These are phyloP conservation scores for Delia radicum DNA, from an alignment of 1,140 invertebrate species.

Conservation along the genomic window DNA sequence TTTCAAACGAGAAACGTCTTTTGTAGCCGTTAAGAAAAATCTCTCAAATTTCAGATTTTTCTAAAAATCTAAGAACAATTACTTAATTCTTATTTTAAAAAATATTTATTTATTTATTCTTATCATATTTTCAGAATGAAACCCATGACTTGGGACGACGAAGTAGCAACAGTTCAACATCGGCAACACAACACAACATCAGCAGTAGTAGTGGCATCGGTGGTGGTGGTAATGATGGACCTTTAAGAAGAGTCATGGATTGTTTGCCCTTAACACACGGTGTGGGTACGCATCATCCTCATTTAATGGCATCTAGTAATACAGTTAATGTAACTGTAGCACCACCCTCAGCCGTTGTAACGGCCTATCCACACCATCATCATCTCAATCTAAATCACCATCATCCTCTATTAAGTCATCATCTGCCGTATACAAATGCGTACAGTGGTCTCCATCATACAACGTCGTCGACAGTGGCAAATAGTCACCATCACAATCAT, in stretches of 20 bases:
- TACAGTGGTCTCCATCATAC: constrained; percentile 39
- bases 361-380: constrained; percentile 37
- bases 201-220: constrained; percentile 34
- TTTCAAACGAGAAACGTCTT: too few species aligned
- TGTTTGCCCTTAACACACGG: constrained; percentile 44
- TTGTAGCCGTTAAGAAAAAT: too few species aligned
- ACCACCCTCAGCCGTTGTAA: not conserved
- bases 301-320: constrained; percentile 27
- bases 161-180: not conserved
- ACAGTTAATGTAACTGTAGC: constrained; percentile 26
- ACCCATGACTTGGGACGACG: constrained; percentile 38
- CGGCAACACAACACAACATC: constrained; percentile 39
- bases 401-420: constrained; percentile 39
- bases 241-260: constrained; percentile 41
- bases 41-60: too few species aligned
- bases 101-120: not conserved
- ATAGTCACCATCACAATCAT: constrained; percentile 40
- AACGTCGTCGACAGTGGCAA: constrained; percentile 37
- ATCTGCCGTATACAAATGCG: constrained; percentile 45
- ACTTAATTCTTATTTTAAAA: too few species aligned
- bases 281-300: constrained; percentile 41
- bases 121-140: constrained; percentile 44
- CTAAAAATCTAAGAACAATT: too few species aligned
- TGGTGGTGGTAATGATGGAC: constrained; percentile 30
- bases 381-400: constrained; percentile 43